phyloP scores from a whole-genome alignment of 2,113 vertebrate species.

The Dicerorhinus sumatrensis region DNA sequence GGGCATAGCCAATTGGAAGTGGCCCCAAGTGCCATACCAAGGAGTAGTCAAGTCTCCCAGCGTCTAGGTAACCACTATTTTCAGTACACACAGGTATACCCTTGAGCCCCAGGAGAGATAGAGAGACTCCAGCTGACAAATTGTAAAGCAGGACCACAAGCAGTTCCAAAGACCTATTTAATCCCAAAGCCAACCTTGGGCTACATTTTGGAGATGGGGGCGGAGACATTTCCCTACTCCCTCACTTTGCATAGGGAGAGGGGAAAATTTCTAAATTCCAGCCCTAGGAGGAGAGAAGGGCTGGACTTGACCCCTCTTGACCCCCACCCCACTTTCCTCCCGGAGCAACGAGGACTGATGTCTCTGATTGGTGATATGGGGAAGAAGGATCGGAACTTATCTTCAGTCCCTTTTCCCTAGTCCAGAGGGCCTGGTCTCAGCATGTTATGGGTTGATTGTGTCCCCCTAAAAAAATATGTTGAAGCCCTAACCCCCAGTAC shows the following conservation, averaged over 20 bases:
- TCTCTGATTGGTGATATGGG: background rate
- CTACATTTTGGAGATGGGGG: background rate
- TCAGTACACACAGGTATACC: background rate
- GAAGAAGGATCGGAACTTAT: background rate
- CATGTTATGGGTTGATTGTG: background rate
- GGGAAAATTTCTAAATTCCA: background rate
- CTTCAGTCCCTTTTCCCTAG: background rate
- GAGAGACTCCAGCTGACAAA: background rate
- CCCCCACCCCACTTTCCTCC: background rate
- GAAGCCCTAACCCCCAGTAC: background rate
- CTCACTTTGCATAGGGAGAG: background rate
- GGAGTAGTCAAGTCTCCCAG: background rate
- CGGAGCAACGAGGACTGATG: background rate
- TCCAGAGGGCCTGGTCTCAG: background rate
- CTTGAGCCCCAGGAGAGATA: background rate
- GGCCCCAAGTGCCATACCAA: background rate
- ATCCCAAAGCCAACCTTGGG: background rate
- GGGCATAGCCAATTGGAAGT: background rate
- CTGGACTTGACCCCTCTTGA: background rate
- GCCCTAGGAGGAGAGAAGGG: background rate
- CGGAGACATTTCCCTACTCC: background rate
- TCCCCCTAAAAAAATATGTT: background rate
- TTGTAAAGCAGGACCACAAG: background rate
- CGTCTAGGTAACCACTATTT: conserved; percentile 43
- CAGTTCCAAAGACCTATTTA: background rate